Conservation (phyloP, 2,888 invertebrate species). For the Cremastobaeus sp. region DNA sequence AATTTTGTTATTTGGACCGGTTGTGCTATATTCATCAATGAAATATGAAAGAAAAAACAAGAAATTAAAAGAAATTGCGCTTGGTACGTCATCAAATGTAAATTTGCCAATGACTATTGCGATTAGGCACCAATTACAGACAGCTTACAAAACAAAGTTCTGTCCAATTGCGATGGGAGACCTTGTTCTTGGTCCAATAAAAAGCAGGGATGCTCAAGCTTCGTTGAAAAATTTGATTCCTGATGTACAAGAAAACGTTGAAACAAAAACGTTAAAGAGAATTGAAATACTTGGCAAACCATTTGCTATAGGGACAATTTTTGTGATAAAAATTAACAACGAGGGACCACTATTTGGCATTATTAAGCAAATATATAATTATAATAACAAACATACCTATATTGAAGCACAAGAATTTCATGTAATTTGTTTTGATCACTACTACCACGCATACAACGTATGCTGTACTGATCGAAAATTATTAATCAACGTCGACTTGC, state of each 20-base stretch:
- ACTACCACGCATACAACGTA: neutral
- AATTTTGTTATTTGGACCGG: too few species aligned
- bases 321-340: neutral
- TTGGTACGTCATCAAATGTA: neutral
- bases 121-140: neutral
- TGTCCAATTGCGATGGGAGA: neutral
- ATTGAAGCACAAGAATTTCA: neutral
- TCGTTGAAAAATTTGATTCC: neutral
- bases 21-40: too few species aligned
- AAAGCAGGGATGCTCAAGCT: neutral
- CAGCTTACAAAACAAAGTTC: neutral
- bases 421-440: neutral
- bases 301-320: neutral
- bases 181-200: neutral
- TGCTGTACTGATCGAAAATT: neutral
- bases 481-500: too few species aligned
- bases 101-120: neutral
- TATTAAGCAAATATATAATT: neutral
- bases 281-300: neutral
- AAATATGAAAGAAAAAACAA: too few species aligned
- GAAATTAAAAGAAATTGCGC: too few species aligned
- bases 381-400: neutral
- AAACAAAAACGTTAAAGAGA: neutral
- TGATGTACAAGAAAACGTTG: neutral
- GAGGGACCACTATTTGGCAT: neutral